Evolutionary conservation across 1,140 invertebrate species (phyloP), one percentile per base, ranked within the genome.

Genomic region (Aphidius gifuensis): DNA sequence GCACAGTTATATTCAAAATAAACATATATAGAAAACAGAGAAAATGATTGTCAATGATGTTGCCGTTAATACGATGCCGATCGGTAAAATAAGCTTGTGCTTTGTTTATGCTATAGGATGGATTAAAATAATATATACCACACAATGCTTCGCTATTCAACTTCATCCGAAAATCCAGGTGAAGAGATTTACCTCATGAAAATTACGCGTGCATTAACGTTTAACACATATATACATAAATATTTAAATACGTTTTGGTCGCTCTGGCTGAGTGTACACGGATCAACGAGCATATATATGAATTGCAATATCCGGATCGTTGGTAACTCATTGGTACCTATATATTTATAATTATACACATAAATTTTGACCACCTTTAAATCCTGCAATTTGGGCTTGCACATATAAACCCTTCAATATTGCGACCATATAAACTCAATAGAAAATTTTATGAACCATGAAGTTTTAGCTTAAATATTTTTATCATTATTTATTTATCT

Each of bases 151-250:
- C 60, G 61, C 53, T 57, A 44, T 64, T 58, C 55, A 61, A 47
- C 54, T 53, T 39, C 58, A 50, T 49, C 48, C 65, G 55, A n/a
- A 53, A 63, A 60, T 61, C 58, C 66, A 69, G 68, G 69, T 73
- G 68, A 69, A 69, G 68, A 69, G 68, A 69, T 70, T 72, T 72
- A 67, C 68, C 65, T 56, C 65, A 67, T 60, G 66, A 62, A 65
- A 72, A 72, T 72, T 70, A 72, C 69, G 66, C 50, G 61, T 65
- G 66, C 61, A 70, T 72, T 72, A 69, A 64, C 58, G 58, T 60
- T 56, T 44, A 55, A 38, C 53, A 55, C 39, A 40, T 55, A 40
- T 42, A 55, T 11, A 43, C 53, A 55, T 9, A 55, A 55, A 55
- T 55, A 39, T 42, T 21, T 38, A 6, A 9, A 39, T n/a, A 39